A percentile compares a stretch with the other conserved stretches of the same genome.
Evolutionary conservation across 1,140 invertebrate genomes (phyloP).

Genomic region (Apis cerana): DNA sequence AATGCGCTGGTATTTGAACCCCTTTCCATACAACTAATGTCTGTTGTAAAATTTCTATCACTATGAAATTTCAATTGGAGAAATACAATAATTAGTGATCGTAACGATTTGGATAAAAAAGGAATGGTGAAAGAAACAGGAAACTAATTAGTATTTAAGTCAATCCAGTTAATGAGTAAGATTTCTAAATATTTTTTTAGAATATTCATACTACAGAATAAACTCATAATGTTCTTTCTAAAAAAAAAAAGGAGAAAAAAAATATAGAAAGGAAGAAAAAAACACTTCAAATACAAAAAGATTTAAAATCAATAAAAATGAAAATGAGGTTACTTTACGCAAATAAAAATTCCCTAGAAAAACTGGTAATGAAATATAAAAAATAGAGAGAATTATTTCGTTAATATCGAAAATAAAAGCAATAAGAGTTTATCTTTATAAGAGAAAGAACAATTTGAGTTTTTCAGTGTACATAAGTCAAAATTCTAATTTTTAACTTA

Average conservation of each 20-base stretch:
- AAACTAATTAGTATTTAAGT: conserved; percentile 49
- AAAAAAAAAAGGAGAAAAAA: background rate
- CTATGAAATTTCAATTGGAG: background rate
- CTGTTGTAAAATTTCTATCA: conserved; percentile 14
- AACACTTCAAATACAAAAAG: background rate
- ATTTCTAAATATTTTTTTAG: conserved; percentile 29
- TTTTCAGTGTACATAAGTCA: conserved; percentile 56
- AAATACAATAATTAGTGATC: background rate
- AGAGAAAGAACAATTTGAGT: conserved; percentile 40
- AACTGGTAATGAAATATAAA: background rate
- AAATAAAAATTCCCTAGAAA: background rate
- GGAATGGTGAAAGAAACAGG: conserved; percentile 1
- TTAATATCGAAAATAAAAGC: background rate
- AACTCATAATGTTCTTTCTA: conserved; percentile 35
- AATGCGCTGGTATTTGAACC: conserved; percentile 63
- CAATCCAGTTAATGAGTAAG: conserved; percentile 44
- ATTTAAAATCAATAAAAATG: background rate
- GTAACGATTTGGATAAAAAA: conserved; percentile 18
- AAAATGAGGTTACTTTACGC: background rate
- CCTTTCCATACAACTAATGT: background rate
- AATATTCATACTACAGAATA: conserved; percentile 15
- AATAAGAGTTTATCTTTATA: background rate
- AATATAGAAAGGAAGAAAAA: background rate
- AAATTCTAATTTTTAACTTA: conserved; percentile 56
- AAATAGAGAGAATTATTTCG: background rate